phyloP scores from a whole-genome alignment of 2,797 vertebrate species.

The Acanthurus leucopareius region DNA sequence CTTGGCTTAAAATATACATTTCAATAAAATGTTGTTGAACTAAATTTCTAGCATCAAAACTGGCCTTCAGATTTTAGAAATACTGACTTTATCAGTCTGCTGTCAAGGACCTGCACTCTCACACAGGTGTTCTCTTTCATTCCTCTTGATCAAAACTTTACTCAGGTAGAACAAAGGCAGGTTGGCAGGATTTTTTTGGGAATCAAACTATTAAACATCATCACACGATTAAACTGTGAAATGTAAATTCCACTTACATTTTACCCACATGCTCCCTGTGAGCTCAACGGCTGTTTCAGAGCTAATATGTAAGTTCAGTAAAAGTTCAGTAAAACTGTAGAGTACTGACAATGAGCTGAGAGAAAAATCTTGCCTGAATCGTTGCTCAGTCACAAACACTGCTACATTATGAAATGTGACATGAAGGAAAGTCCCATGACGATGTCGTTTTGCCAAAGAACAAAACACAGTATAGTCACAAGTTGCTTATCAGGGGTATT shows the following conservation, averaged over 20 bases:
- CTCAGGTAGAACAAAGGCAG: neutral
- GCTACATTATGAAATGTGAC: neutral
- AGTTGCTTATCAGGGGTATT: constrained; percentile 34
- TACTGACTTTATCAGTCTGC: neutral
- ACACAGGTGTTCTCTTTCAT: neutral
- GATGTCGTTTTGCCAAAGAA: constrained; percentile 27
- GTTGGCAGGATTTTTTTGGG: neutral
- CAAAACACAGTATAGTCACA: constrained; percentile 31
- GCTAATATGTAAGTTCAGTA: neutral
- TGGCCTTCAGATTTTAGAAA: too few relatives aligned
- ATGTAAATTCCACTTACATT: neutral
- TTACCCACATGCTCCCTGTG: neutral
- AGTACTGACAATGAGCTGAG: constrained; percentile 2
- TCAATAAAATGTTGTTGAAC: neutral
- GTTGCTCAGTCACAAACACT: neutral
- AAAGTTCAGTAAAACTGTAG: neutral
- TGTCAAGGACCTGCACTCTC: neutral
- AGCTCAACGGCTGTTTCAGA: neutral
- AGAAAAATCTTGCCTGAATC: neutral
- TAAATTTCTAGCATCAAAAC: neutral
- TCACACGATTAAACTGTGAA: neutral
- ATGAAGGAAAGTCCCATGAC: constrained; percentile 19
- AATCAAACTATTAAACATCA: neutral
- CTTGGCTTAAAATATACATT: neutral
- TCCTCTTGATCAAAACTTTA: neutral